Evolutionary conservation across 2,888 invertebrate genomes (phyloP).

Genomic region (Oscheius onirici): DNA sequence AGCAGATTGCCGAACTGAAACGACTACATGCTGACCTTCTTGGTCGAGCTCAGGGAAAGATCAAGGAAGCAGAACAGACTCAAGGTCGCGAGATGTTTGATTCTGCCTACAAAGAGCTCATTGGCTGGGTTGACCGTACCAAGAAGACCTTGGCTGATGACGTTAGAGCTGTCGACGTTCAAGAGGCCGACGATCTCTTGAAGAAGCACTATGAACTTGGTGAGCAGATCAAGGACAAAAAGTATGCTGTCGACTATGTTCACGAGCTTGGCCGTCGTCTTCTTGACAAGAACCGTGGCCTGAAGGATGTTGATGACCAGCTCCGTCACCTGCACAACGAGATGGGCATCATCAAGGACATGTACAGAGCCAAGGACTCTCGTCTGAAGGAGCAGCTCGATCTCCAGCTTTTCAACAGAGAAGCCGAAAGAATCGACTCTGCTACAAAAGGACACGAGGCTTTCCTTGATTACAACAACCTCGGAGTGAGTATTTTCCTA

Average conservation of each 20-base stretch:
- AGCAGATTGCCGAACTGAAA: slow-evolving; percentile 85
- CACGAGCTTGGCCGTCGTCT: slow-evolving; percentile 80
- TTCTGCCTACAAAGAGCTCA: slow-evolving; percentile 54
- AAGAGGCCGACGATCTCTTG: slow-evolving; percentile 87
- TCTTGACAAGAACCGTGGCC: slow-evolving; percentile 75
- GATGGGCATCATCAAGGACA: slow-evolving; percentile 67
- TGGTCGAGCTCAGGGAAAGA: slow-evolving; percentile 83
- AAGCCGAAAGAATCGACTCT: slow-evolving; percentile 96
- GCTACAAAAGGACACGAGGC: slow-evolving; percentile 92
- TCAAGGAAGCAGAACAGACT: slow-evolving; percentile 87
- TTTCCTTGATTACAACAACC: slow-evolving; percentile 85
- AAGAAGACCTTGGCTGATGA: slow-evolving; percentile 52
- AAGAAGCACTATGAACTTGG: slow-evolving; percentile 90
- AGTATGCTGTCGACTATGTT: slow-evolving; percentile 79
- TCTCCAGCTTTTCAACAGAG: slow-evolving; percentile 88
- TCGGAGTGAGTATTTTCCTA: slow-evolving; percentile 79
- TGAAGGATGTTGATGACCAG: slow-evolving; percentile 58
- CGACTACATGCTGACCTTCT: slow-evolving; percentile 87
- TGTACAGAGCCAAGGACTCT: slow-evolving; percentile 79
- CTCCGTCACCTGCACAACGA: slow-evolving; percentile 41
- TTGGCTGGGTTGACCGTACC: slow-evolving; percentile 57
- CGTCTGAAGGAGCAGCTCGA: slow-evolving; percentile 88
- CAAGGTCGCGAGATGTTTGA: slow-evolving; percentile 89
- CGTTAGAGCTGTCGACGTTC: slow-evolving; percentile 76
- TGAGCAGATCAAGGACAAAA: slow-evolving; percentile 76